Base-by-base conservation (phyloP, 2,888 invertebrate genomes). In the Tillus elongatus region DNA sequence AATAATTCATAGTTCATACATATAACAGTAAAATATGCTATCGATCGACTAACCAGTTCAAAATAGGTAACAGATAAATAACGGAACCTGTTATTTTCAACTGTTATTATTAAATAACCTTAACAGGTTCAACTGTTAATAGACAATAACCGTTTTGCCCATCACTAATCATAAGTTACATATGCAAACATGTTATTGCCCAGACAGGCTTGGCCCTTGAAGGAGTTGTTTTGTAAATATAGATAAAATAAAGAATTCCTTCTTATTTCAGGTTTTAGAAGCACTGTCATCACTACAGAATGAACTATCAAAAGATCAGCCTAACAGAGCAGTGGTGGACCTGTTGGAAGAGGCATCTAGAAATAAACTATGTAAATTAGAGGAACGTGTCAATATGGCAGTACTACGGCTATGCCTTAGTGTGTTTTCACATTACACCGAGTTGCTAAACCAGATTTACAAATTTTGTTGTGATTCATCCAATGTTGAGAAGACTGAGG, bases 371-470 rank as follows among this genome's bases (percentile, higher is more conserved):
- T 77, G 78, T 56, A 66, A 69, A 6, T 55, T 81, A 32, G 82
- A 82, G 57, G 73, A 74, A 2, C 76, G 74, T 54, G 75, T 80
- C 4, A 81, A 81, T 49, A 71, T 73, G 8, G 75, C 79, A 2
- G 66, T 81, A 35, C 57, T 82, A 13, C 71, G 72, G 19, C 56
- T 81, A 30, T 68, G 77, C 2, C 60, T 73, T 51, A 68, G 70
- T 45, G 66, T 60, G 8, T 64, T 66, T 49, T 53, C 58, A 4
- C 47, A 57, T 37, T 60, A 53, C 40, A 50, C 49, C 4, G 36
- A 37, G 26, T 53, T 58, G 0, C 45, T 66, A 14, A 50, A 58
- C 31, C 46, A 46, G 19, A 48, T 64, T 30, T 45, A 55, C 14
- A 38, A 46, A 10, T 53, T 48, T 43, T 61, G 60, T 44, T 41